Conservation (phyloP, 1,140 invertebrate species). For the Drosophila nigromelanica region DNA sequence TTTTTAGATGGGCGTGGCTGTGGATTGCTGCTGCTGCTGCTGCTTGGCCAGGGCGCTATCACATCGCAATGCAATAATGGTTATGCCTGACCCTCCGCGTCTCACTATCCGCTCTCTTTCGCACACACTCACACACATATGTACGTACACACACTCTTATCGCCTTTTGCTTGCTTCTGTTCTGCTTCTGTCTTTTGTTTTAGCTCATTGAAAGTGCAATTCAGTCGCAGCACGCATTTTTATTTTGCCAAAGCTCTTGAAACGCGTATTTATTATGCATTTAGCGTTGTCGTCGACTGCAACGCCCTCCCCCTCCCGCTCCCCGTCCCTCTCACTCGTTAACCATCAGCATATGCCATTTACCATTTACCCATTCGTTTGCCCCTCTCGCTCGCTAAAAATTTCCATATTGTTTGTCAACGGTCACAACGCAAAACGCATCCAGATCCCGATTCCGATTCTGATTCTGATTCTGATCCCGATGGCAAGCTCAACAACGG, state of each 20-base stretch:
- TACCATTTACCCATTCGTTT: conserved; percentile 50
- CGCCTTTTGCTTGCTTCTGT: conserved; percentile 13
- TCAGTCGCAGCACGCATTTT: conserved; percentile 68
- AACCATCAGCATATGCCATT: conserved; percentile 24
- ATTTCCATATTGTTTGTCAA: conserved; percentile 81
- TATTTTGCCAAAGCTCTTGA: conserved; percentile 54
- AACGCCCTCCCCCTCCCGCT: conserved; percentile 4
- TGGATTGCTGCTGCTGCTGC: neutral
- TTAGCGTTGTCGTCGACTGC: conserved; percentile 69
- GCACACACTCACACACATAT: neutral
- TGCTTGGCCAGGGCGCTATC: conserved; percentile 12
- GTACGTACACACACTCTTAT: neutral
- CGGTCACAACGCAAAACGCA: conserved; percentile 48
- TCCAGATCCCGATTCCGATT: conserved; percentile 42
- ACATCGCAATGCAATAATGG: conserved; percentile 21
- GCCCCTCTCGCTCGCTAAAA: conserved; percentile 28
- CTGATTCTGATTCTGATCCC: conserved; percentile 9
- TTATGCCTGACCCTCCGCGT: neutral
- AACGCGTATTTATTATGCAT: conserved; percentile 80
- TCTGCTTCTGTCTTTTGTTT: conserved; percentile 52
- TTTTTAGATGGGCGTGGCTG: conserved; percentile 30
- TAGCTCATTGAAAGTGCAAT: conserved; percentile 77
- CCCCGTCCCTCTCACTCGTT: neutral
- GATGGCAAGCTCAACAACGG: conserved; percentile 41
- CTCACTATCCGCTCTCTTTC: neutral